A percentile compares a stretch with the other conserved stretches of the same genome.
These are phyloP conservation scores for Carabus problematicus DNA, from an alignment of 2,888 invertebrate genomes.

Conservation along the genomic window DNA sequence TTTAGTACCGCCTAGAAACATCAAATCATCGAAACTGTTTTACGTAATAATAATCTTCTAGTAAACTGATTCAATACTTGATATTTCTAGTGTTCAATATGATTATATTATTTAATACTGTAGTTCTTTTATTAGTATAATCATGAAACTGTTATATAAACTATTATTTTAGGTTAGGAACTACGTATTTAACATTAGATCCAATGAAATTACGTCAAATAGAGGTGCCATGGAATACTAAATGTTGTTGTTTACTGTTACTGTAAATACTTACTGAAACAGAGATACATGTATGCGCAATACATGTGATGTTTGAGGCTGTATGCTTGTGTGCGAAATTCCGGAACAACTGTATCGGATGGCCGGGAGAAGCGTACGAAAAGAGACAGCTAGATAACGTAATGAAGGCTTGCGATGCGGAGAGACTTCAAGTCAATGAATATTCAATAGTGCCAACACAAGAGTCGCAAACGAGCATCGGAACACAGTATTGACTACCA, in stretches of 20 bases:
- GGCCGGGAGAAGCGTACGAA: constrained; percentile 10
- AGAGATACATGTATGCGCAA: not conserved
- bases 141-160: too few species aligned
- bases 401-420: constrained; percentile 40
- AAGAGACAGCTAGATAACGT: constrained; percentile 34
- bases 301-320: not conserved
- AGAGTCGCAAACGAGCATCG: constrained; percentile 51
- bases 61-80: too few species aligned
- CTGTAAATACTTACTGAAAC: constrained; percentile 1
- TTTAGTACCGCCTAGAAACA: not conserved
- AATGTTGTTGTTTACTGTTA: too few species aligned
- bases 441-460: constrained; percentile 52
- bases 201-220: too few species aligned
- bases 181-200: too few species aligned
- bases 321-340: not conserved
- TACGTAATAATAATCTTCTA: too few species aligned
- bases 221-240: not conserved
- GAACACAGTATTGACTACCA: constrained; percentile 44
- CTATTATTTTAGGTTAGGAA: too few species aligned
- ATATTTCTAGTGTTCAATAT: too few species aligned
- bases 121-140: too few species aligned
- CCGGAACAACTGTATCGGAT: constrained; percentile 26
- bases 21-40: not conserved
- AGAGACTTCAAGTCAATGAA: constrained; percentile 49
- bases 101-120: too few species aligned